A percentile compares a stretch with the other conserved stretches of the same genome.
These are phyloP conservation scores for Megaceryle alcyon DNA, from an alignment of 2,797 vertebrate genomes.

Conservation along the genomic window DNA sequence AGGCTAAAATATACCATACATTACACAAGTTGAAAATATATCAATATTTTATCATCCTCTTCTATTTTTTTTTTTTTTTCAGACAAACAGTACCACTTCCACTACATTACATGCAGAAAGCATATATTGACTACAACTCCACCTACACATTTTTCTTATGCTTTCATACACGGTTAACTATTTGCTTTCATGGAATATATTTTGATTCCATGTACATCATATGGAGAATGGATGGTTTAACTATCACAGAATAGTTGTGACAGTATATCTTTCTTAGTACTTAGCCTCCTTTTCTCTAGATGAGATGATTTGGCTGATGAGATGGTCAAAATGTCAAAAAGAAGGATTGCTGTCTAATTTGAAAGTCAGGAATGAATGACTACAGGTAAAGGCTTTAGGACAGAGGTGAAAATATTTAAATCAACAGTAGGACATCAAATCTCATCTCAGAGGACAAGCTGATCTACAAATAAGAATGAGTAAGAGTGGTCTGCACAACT, in stretches of 20 bases:
- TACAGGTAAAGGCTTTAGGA: neutral
- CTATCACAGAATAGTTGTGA: neutral
- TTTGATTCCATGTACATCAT: neutral
- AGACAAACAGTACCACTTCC: neutral
- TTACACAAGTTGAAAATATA: conserved; percentile 10
- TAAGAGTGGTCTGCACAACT: neutral
- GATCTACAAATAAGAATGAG: conserved; percentile 18
- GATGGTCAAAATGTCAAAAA: neutral
- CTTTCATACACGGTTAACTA: neutral
- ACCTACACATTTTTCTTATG: neutral
- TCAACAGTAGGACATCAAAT: neutral
- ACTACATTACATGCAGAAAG: neutral
- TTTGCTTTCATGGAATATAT: neutral
- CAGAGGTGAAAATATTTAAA: neutral
- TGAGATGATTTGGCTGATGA: neutral
- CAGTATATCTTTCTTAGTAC: neutral
- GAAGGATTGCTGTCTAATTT: neutral
- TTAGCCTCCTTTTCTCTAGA: neutral
- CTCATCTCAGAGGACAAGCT: neutral
- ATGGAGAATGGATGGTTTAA: neutral
- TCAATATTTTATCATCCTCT: neutral
- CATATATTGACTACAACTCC: neutral
- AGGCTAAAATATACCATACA: neutral
- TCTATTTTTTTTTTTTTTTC: neutral
- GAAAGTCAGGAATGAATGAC: neutral